Evolutionary conservation across 2,888 invertebrate species (phyloP), one percentile per base, ranked within the genome.

Genomic region (Rhagium mordax): DNA sequence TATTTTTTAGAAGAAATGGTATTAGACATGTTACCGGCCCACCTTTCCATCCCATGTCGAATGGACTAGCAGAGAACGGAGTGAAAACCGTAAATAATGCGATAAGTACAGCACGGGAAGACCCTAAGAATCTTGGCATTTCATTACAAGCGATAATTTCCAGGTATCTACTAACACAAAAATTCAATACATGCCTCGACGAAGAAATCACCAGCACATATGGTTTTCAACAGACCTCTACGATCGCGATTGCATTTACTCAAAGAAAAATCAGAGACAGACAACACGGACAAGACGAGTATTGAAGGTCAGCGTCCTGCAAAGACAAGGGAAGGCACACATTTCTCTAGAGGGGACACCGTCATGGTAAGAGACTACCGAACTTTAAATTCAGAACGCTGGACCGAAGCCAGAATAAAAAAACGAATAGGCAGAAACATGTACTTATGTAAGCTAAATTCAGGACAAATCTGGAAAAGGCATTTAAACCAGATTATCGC

Each of bases 151-250:
- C 53, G 2, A 27, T 74, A 18, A 48, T 76, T 15, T 29, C 66
- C n/a, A 33, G 74, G 48, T 74, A 70, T 53, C 49, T 76, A 16
- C 20, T 76, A 15, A 62, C 53, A 6, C 29, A 33, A 55, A 13
- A 72, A 51, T 53, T 47, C 48, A 10, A 55, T 47, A 47, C 74
- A 76, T 64, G 21, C 47, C 18, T 59, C 51, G 3, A 75, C 74
- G 7, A 47, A 48, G n/a, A 64, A 72, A 72, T 33, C 73, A 51
- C 74, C 74, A 53, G 53, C 76, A 49, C 60, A 71, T 66, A 41
- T 72, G n/a, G 15, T 74, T 21, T 70, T 69, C 68, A 68, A 71
- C 20, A 47, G 47, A 27, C 41, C 47, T 13, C 24, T 71, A 8
- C 21, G 71, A 24, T 64, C 53, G 10, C 64, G 68, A 24, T 53